Conservation (phyloP, 2,888 invertebrate species). For the Nemurella pictetii region DNA sequence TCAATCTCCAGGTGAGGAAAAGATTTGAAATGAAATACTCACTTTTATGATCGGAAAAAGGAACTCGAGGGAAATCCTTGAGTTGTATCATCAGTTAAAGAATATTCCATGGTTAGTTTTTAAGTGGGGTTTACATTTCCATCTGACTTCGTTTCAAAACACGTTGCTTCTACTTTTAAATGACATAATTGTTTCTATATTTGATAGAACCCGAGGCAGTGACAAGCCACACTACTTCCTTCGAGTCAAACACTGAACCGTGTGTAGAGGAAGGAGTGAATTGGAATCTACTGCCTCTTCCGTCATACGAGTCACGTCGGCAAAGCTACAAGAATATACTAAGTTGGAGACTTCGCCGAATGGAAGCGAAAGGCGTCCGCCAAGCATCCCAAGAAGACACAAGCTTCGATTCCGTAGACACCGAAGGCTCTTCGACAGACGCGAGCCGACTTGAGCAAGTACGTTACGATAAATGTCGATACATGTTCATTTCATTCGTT, state of each 20-base stretch:
- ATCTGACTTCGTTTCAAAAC: no score
- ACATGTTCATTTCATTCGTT: no score
- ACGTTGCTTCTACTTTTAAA: no score
- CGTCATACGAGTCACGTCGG: slow-evolving; percentile 51
- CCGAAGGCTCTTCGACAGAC: slow-evolving; percentile 54
- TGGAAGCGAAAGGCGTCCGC: slow-evolving; percentile 34
- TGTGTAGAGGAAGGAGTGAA: slow-evolving; percentile 39
- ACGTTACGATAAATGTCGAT: no score
- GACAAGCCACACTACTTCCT: slow-evolving; percentile 49
- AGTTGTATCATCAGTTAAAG: no score
- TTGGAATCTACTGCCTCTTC: slow-evolving; percentile 47
- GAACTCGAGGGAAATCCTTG: no score
- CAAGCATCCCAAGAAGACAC: slow-evolving; percentile 49
- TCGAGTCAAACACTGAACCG: slow-evolving; percentile 51
- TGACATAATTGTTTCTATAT: no score
- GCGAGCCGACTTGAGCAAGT: slow-evolving; percentile 52
- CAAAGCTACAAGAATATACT: slow-evolving; percentile 53
- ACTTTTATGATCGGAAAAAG: background rate
- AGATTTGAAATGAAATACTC: background rate
- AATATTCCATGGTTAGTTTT: no score
- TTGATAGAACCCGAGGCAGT: slow-evolving; percentile 33
- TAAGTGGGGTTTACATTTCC: no score
- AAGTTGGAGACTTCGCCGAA: slow-evolving; percentile 47
- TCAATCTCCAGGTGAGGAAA: slow-evolving; percentile 47
- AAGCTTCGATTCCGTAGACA: slow-evolving; percentile 55